Percentiles rank a stretch among this genome's conserved stretches.
Conservation (phyloP, 2,113 vertebrate genomes). For the Actinemys pallida region DNA sequence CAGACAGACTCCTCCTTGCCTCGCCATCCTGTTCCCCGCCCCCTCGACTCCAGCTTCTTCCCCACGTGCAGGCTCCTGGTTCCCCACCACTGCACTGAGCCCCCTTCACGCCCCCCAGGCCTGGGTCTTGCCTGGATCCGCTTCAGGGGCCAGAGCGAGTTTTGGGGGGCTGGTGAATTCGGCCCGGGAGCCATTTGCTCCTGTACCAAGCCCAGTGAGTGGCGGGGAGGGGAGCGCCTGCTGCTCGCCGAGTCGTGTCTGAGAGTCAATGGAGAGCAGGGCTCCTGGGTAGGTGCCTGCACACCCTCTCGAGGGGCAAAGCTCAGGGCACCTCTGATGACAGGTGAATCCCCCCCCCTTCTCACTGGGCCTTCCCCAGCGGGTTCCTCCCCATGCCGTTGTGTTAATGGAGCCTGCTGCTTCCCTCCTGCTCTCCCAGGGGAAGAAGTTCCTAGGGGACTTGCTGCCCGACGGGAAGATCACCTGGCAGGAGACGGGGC, state of each 20-base stretch:
- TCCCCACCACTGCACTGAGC: not conserved
- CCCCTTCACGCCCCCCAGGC: not conserved
- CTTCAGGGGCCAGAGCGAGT: not conserved
- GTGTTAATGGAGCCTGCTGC: too few species aligned
- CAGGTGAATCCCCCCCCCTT: not conserved
- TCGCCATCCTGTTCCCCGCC: not conserved
- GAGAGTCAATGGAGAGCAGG: not conserved
- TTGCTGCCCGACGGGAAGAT: slow-evolving; percentile 93
- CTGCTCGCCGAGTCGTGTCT: not conserved
- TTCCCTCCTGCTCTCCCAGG: slow-evolving; percentile 75
- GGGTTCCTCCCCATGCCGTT: not conserved
- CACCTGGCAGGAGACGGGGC: slow-evolving; percentile 95
- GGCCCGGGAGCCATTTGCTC: not conserved
- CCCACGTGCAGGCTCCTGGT: too few species aligned
- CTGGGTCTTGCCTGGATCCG: not conserved
- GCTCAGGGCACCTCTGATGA: not conserved
- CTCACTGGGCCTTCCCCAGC: too few species aligned
- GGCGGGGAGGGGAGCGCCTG: not conserved
- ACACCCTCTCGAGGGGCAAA: not conserved
- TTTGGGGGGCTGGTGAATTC: not conserved
- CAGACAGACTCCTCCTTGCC: not conserved
- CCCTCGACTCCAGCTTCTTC: not conserved
- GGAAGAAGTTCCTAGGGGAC: slow-evolving; percentile 95
- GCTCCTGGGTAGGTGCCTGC: not conserved
- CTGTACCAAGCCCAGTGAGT: not conserved